Conservation (phyloP, 2,797 vertebrate species). For the Lutjanus argentimaculatus region DNA sequence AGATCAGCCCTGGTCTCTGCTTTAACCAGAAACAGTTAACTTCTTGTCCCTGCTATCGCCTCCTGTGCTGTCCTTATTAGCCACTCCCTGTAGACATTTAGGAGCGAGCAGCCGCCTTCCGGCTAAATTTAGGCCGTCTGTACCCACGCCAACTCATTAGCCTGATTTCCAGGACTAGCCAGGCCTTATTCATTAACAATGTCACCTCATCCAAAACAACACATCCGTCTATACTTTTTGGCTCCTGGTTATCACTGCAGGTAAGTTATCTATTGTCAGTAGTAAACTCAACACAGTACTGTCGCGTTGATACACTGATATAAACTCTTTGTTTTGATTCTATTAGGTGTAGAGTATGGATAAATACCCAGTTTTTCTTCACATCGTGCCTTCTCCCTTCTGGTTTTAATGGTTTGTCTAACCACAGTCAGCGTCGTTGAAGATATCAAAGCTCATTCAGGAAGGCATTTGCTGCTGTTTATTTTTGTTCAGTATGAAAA, state of each 20-base stretch:
- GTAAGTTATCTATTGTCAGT: conserved; percentile 4
- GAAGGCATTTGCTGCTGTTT: neutral
- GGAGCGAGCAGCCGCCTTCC: conserved; percentile 45
- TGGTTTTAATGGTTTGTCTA: neutral
- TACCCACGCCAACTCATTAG: conserved; percentile 65
- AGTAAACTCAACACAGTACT: neutral
- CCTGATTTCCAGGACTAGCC: conserved; percentile 57
- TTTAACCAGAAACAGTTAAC: conserved; percentile 34
- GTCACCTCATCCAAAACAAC: conserved; percentile 42
- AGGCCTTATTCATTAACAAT: conserved; percentile 47
- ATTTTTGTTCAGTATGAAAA: neutral
- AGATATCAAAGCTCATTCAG: neutral
- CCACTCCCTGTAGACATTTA: conserved; percentile 64
- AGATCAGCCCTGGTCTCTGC: neutral
- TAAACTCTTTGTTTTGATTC: conserved; percentile 21
- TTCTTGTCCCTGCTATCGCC: conserved; percentile 22
- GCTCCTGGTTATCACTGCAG: conserved; percentile 20
- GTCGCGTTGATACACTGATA: conserved; percentile 6
- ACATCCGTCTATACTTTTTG: conserved; percentile 14
- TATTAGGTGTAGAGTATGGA: neutral
- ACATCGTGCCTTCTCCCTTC: neutral
- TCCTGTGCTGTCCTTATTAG: conserved; percentile 57
- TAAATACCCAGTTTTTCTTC: neutral
- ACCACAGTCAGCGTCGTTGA: neutral
- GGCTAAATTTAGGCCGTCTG: conserved; percentile 66